phyloP scores from a whole-genome alignment of 1,140 invertebrate genomes.

The Drosophila orosa region DNA sequence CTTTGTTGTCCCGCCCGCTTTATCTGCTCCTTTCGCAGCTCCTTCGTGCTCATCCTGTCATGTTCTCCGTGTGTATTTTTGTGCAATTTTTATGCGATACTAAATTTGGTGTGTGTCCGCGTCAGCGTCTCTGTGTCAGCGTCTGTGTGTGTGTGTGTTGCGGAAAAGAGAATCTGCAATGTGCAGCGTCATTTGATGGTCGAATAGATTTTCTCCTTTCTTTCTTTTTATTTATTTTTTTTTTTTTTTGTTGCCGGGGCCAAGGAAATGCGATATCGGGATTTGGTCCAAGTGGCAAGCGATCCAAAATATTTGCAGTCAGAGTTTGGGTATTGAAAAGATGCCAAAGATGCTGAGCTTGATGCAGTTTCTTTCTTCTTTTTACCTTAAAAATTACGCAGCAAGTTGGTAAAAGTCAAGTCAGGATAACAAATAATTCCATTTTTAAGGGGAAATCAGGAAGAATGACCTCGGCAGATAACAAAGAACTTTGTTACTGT shows the following conservation, averaged over 20 bases:
- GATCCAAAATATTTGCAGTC: conserved; percentile 23
- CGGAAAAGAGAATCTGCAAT: conserved; percentile 47
- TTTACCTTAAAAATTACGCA: conserved; percentile 9
- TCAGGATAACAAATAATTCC: not conserved
- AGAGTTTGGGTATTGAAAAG: conserved; percentile 5
- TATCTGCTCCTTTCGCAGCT: conserved; percentile 9
- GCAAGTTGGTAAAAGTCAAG: conserved; percentile 10
- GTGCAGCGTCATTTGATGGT: conserved; percentile 56
- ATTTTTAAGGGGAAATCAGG: not conserved
- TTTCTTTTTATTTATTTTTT: not conserved
- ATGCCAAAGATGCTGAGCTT: conserved; percentile 8
- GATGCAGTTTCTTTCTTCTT: not conserved
- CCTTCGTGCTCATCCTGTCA: conserved; percentile 30
- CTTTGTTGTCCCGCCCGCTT: conserved; percentile 31
- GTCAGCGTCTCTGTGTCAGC: conserved; percentile 1
- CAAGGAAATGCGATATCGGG: conserved; percentile 32
- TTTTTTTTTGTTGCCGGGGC: not conserved
- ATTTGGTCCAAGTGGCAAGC: conserved; percentile 21
- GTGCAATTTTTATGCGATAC: conserved; percentile 67
- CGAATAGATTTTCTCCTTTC: conserved; percentile 29
- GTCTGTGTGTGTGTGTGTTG: conserved; percentile 5
- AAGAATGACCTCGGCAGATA: not conserved
- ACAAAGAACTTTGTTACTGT: not conserved
- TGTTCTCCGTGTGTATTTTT: conserved; percentile 42
- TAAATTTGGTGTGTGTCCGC: conserved; percentile 49